Conservation (phyloP, 2,888 invertebrate species). For the Sthenelais limicola region DNA sequence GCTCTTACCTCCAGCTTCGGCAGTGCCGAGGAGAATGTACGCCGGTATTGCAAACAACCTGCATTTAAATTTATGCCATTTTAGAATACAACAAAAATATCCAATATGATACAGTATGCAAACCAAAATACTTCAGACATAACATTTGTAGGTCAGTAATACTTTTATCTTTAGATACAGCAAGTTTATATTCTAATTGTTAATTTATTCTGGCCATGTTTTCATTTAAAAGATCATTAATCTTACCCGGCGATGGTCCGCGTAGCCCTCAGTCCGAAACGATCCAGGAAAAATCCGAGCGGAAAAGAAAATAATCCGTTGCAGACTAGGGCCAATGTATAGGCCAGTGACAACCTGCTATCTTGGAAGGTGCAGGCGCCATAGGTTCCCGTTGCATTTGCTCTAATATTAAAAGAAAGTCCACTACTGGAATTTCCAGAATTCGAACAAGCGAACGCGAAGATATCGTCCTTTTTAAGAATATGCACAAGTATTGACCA, state of each 20-base stretch:
- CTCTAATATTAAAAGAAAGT: background rate
- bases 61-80: no score
- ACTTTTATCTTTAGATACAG: no score
- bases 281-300: conserved; percentile 11
- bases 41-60: background rate
- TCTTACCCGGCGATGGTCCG: background rate
- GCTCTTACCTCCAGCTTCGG: conserved; percentile 8
- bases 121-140: no score
- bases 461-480: conserved; percentile 2
- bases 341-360: background rate
- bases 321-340: background rate
- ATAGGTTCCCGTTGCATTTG: no score
- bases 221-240: no score
- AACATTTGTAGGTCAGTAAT: no score
- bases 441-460: background rate
- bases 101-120: no score
- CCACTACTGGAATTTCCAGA: background rate
- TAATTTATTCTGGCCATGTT: no score
- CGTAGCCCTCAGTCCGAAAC: background rate
- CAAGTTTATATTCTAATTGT: no score
- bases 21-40: conserved; percentile 10
- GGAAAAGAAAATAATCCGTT: conserved; percentile 11
- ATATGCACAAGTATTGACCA: conserved; percentile 17
- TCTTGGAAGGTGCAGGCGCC: conserved; percentile 6
- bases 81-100: no score